A percentile compares a stretch with the other conserved stretches of the same genome.
phyloP scores from a whole-genome alignment of 64 coral and sea anemone genomes.

The Montipora cactus region DNA sequence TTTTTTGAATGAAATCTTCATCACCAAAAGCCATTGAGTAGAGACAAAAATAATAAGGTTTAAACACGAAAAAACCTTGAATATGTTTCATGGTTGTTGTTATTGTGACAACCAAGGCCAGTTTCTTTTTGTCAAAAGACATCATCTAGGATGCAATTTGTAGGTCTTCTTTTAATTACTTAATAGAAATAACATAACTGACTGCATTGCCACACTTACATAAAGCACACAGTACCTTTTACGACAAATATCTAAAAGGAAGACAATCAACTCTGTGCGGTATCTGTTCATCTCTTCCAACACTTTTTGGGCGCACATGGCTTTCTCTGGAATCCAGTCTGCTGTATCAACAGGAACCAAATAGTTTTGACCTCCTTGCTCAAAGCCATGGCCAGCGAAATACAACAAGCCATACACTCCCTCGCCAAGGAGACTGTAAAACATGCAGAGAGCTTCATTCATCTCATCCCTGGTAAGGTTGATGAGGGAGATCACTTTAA shows the following conservation, averaged over 20 bases:
- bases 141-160: no score
- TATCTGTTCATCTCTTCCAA: constrained; percentile 72
- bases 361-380: constrained; percentile 89
- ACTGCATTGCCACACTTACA: no score
- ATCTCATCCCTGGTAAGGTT: constrained; percentile 85
- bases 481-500: constrained; percentile 90
- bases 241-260: constrained; percentile 93
- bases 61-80: no score
- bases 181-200: no score
- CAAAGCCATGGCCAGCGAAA: constrained; percentile 94
- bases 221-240: constrained; percentile 63
- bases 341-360: constrained; percentile 78
- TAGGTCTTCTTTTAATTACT: no score
- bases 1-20: no score
- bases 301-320: constrained; percentile 86
- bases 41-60: no score
- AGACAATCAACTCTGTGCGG: constrained; percentile 71
- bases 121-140: no score
- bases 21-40: no score
- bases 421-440: constrained; percentile 61
- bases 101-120: no score
- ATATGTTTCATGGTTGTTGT: no score
- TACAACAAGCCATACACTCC: constrained; percentile 87
- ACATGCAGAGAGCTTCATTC: constrained; percentile 72
- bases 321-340: constrained; percentile 76